phyloP scores from a whole-genome alignment of 1,140 invertebrate genomes.

The Aphidius gifuensis region DNA sequence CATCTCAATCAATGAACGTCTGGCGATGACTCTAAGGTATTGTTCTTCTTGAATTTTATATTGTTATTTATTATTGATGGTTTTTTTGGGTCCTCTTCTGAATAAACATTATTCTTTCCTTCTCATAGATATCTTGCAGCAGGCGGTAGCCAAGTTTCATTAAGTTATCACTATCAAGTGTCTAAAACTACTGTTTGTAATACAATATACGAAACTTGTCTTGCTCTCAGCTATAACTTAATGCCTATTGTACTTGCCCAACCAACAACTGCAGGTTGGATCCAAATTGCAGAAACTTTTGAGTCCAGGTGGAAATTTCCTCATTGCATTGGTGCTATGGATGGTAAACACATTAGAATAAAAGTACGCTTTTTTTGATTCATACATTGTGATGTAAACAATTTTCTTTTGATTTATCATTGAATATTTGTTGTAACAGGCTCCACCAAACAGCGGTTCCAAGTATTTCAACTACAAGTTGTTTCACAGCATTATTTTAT shows the following conservation, averaged over 20 bases:
- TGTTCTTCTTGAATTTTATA: no score
- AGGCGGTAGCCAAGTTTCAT: conserved; percentile 4
- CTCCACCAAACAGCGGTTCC: conserved; percentile 24
- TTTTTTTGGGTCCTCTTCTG: no score
- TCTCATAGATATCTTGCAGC: conserved; percentile 4
- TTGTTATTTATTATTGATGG: no score
- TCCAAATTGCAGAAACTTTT: conserved; percentile 4
- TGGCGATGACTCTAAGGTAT: no score
- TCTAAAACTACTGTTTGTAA: background rate
- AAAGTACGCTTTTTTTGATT: conserved; percentile 5
- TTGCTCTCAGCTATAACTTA: background rate
- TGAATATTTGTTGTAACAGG: conserved; percentile 1
- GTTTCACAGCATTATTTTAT: conserved; percentile 36
- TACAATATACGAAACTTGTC: conserved; percentile 6
- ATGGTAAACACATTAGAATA: conserved; percentile 47
- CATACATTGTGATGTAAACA: background rate
- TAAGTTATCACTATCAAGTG: conserved; percentile 2
- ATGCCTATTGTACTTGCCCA: background rate
- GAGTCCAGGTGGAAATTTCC: conserved; percentile 24
- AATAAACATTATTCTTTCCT: no score
- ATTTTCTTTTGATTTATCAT: background rate
- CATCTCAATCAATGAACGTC: no score
- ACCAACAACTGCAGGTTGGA: background rate
- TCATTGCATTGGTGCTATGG: conserved; percentile 47
- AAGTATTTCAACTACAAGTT: conserved; percentile 46